Percentiles rank a stretch among this genome's conserved stretches.
Evolutionary conservation across 1,140 invertebrate genomes (phyloP).

Genomic region (Marisa cornuarietis): DNA sequence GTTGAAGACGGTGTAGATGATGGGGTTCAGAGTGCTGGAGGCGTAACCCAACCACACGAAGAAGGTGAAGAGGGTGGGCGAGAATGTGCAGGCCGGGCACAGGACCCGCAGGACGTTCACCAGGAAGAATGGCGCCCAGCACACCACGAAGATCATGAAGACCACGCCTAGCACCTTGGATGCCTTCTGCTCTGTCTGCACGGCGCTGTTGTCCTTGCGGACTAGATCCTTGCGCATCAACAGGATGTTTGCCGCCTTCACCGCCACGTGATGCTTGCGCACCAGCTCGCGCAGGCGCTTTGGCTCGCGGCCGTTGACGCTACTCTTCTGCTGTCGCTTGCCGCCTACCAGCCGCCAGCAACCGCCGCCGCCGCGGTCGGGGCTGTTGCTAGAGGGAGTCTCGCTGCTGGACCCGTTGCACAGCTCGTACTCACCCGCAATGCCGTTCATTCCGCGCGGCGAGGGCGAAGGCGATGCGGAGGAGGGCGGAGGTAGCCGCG

Average conservation of each 20-base stretch:
- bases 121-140: conserved; percentile 67
- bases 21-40: conserved; percentile 65
- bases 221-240: conserved; percentile 41
- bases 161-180: conserved; percentile 72
- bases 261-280: conserved; percentile 54
- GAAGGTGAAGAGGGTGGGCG: conserved; percentile 50
- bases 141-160: conserved; percentile 63
- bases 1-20: conserved; percentile 68
- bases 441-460: neutral
- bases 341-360: neutral
- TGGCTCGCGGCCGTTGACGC: conserved; percentile 15
- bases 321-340: neutral
- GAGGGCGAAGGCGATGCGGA: neutral
- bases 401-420: conserved; percentile 25
- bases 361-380: neutral
- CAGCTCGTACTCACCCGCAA: conserved; percentile 6
- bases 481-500: neutral
- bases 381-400: neutral
- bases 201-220: conserved; percentile 41
- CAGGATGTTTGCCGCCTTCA: conserved; percentile 58
- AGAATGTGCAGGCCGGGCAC: conserved; percentile 69
- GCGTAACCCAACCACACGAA: conserved; percentile 66
- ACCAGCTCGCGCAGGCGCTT: conserved; percentile 48
- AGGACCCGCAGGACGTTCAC: conserved; percentile 60
- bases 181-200: conserved; percentile 89